Conservation (phyloP, 1,140 invertebrate genomes). For the Mactra quadrangularis region DNA sequence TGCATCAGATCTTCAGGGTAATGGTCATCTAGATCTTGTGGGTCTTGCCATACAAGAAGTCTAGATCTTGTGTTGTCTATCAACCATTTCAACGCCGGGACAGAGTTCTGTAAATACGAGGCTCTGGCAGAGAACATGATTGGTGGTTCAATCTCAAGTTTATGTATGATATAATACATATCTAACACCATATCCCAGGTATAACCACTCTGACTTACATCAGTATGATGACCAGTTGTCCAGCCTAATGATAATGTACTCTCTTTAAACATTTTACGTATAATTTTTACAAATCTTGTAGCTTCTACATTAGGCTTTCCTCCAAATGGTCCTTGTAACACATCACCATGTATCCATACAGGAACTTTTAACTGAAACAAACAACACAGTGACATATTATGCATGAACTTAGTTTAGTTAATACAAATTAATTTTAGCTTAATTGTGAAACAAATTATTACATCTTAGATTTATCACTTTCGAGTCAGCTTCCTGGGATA, state of each 20-base stretch:
- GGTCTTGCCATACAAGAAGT: constrained; percentile 70
- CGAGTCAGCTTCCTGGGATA: too few species aligned
- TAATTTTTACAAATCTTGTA: constrained; percentile 86
- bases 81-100: constrained; percentile 82
- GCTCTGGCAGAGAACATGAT: constrained; percentile 94
- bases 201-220: constrained; percentile 86
- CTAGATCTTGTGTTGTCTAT: constrained; percentile 73
- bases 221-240: constrained; percentile 89
- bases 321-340: constrained; percentile 91
- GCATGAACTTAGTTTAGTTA: too few species aligned
- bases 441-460: too few species aligned
- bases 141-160: constrained; percentile 86
- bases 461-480: too few species aligned
- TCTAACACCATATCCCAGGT: constrained; percentile 88
- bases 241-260: constrained; percentile 93
- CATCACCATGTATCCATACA: constrained; percentile 95
- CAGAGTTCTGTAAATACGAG: constrained; percentile 88
- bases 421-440: too few species aligned
- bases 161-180: constrained; percentile 89
- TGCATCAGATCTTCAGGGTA: constrained; percentile 76
- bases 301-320: constrained; percentile 88
- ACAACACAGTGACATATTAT: not conserved
- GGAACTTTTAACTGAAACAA: constrained; percentile 88
- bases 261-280: constrained; percentile 87
- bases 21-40: constrained; percentile 62